phyloP scores from a whole-genome alignment of 1,140 invertebrate genomes.

The Ooceraea biroi region DNA sequence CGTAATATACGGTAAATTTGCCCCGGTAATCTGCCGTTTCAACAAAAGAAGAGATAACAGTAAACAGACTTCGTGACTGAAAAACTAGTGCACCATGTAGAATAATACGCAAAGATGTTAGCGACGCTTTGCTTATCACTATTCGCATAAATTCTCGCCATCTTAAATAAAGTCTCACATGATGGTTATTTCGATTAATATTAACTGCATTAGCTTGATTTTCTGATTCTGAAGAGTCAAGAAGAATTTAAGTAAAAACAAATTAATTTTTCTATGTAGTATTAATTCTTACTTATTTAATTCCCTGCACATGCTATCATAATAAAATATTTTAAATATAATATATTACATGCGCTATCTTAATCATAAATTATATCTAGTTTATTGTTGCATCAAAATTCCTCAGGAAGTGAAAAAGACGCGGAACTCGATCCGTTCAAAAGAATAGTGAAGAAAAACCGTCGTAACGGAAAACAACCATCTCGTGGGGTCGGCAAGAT shows the following conservation, averaged over 20 bases:
- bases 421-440: neutral
- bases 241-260: neutral
- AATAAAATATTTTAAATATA: neutral
- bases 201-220: neutral
- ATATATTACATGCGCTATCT: too few relatives aligned
- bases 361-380: neutral
- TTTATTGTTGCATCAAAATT: slow-evolving; percentile 2
- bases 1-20: slow-evolving; percentile 54
- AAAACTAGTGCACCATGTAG: neutral
- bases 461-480: slow-evolving; percentile 29
- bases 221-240: neutral
- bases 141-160: neutral
- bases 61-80: neutral
- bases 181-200: neutral
- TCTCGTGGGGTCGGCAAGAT: slow-evolving; percentile 35
- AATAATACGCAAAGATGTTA: slow-evolving; percentile 10
- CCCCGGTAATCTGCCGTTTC: slow-evolving; percentile 44
- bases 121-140: neutral
- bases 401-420: neutral
- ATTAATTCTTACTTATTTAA: neutral
- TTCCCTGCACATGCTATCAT: neutral
- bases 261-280: too few relatives aligned
- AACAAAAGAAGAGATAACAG: slow-evolving; percentile 40
- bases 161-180: neutral
- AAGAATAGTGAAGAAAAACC: slow-evolving; percentile 27